A percentile compares a stretch with the other conserved stretches of the same genome.
These are phyloP conservation scores for Antennarius striatus DNA, from an alignment of 2,113 vertebrate species.

Conservation along the genomic window DNA sequence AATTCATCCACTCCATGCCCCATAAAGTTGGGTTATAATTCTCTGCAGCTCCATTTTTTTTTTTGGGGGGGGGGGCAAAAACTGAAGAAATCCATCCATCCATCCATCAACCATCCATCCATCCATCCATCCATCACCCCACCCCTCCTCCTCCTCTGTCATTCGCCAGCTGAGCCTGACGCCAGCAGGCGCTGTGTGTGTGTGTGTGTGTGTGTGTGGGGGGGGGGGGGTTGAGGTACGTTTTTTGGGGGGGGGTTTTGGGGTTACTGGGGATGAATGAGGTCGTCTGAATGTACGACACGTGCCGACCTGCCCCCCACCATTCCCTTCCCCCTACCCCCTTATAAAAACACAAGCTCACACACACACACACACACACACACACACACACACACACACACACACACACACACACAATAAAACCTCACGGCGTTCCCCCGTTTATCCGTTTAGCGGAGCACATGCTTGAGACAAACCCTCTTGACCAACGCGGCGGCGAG, in stretches of 20 bases:
- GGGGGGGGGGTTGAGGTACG: conserved; percentile 57
- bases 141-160: conserved; percentile 26
- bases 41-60: conserved; percentile 12
- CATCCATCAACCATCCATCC: background rate
- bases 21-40: background rate
- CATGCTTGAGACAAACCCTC: conserved; percentile 25
- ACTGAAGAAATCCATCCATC: conserved; percentile 20
- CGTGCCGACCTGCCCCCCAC: conserved; percentile 63
- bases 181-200: conserved; percentile 45
- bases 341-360: conserved; percentile 50
- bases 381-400: background rate
- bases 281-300: conserved; percentile 70
- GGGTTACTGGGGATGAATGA: conserved; percentile 67
- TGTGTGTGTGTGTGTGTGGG: too few species aligned
- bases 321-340: conserved; percentile 46
- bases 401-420: conserved; percentile 32
- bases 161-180: conserved; percentile 66
- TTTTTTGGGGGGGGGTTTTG: conserved; percentile 55
- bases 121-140: conserved; percentile 12
- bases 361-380: too few species aligned
- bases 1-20: background rate
- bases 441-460: conserved; percentile 44
- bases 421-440: conserved; percentile 18
- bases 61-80: background rate
- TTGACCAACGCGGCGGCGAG: conserved; percentile 22